Evolutionary conservation across 2,888 invertebrate genomes (phyloP), one percentile per base, ranked within the genome.

Genomic region (Dimorphilus gyrociliatus): DNA sequence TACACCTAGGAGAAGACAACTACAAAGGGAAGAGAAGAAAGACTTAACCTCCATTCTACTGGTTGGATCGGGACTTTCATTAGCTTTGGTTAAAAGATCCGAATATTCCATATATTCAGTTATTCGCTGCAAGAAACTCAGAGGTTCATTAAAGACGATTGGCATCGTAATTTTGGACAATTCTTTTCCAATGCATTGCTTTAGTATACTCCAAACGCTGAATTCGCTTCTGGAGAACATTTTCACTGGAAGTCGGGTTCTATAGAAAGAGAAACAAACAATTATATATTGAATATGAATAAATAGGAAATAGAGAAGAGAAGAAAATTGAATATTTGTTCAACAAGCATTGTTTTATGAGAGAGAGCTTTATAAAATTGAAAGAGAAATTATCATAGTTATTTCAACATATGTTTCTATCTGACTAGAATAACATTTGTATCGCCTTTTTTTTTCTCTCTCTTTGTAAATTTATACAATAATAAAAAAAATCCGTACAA

Each of bases 151-250:
- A 69, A 90, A 85, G 44, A 81, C 78, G 42, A 90, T 84, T 38
- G 90, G 90, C 84, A 90, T 86, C 21, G 86, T 81, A 64, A 88
- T 85, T 69, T 86, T 86, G 57, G 84, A 84, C 45, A 90, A 69
- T 65, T 90, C 88, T 57, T 66, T 66, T 29, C 68, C 68, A 46
- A 85, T 81, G 63, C 81, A 81, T 66, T 81, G 80, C 68, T 82
- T 84, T 51, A 85, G 69, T 44, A 84, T 80, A 39, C 80, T 79
- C 84, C 84, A 84, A 47, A 85, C 73, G 57, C 78, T 80, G 66
- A 80, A 78, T 62, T 81, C 78, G 64, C 76, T 77, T 32, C 64
- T 52, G 30, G 63, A 56, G 33, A 64, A 55, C 60, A 64, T 64
- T n/a, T 53, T 51, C 19, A 53, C 60, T 7, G 66, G 66, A 29